These are phyloP conservation scores for Drosophila pandora DNA, from an alignment of 1,140 invertebrate species.

Conservation along the genomic window DNA sequence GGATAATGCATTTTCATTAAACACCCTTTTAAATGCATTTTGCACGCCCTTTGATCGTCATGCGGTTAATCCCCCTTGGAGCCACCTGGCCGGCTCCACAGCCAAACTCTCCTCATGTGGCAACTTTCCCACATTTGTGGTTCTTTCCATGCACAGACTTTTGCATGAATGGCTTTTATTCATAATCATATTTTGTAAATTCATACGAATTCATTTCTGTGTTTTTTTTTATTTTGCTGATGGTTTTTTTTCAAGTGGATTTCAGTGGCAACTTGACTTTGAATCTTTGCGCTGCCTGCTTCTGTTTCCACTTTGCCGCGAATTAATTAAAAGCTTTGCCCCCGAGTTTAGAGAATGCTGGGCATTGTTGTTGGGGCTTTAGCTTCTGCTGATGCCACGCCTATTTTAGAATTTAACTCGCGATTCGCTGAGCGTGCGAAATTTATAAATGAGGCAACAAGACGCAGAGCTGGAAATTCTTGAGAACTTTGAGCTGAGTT, in stretches of 20 bases:
- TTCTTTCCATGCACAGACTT: conserved; percentile 35
- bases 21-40: conserved; percentile 79
- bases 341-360: conserved; percentile 58
- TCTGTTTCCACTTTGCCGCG: conserved; percentile 41
- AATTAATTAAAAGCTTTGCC: conserved; percentile 75
- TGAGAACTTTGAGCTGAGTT: conserved; percentile 32
- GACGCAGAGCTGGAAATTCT: neutral
- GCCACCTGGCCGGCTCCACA: conserved; percentile 16
- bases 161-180: conserved; percentile 76
- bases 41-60: conserved; percentile 50
- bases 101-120: conserved; percentile 34
- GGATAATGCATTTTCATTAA: conserved; percentile 76
- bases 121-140: conserved; percentile 60
- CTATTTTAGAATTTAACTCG: conserved; percentile 46
- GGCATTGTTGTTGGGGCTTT: conserved; percentile 52
- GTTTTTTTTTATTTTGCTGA: conserved; percentile 2
- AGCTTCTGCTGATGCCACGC: conserved; percentile 17
- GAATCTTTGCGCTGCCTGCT: conserved; percentile 48
- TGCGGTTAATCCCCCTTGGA: conserved; percentile 53
- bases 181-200: conserved; percentile 64
- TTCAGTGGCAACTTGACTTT: conserved; percentile 64
- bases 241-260: conserved; percentile 31
- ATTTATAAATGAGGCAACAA: conserved; percentile 36
- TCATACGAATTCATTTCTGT: conserved; percentile 36
- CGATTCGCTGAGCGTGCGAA: conserved; percentile 40